Conservation (phyloP, 2,888 invertebrate species). For the Bursaphelenchus okinawaensis region DNA sequence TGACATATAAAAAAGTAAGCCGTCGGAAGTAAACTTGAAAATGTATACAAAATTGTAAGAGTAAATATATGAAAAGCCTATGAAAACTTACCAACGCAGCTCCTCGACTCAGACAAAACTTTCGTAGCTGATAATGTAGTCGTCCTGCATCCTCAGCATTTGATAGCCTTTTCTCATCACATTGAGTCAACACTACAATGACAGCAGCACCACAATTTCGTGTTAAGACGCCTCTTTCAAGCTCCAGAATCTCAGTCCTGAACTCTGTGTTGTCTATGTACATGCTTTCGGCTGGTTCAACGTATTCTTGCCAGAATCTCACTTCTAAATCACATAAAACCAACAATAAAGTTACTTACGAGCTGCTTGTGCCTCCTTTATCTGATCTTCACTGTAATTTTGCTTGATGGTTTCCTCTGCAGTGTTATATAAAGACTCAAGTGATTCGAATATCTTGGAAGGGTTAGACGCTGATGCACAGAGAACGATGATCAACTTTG, state of each 20-base stretch:
- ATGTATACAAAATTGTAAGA: too few relatives aligned
- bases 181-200: slow-evolving; percentile 52
- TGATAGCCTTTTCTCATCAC: slow-evolving; percentile 34
- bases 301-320: slow-evolving; percentile 55
- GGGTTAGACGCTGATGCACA: slow-evolving; percentile 49
- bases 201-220: slow-evolving; percentile 50
- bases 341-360: slow-evolving; percentile 33
- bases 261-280: slow-evolving; percentile 19
- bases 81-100: slow-evolving; percentile 43
- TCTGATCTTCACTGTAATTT: slow-evolving; percentile 36
- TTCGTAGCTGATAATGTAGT: slow-evolving; percentile 47
- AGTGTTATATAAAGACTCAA: slow-evolving; percentile 47
- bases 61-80: not conserved
- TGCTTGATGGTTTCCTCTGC: slow-evolving; percentile 37
- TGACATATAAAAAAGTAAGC: not conserved
- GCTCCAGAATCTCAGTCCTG: slow-evolving; percentile 38
- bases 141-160: slow-evolving; percentile 39
- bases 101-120: slow-evolving; percentile 47
- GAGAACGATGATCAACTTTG: slow-evolving; percentile 39
- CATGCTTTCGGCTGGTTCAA: slow-evolving; percentile 40
- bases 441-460: slow-evolving; percentile 33
- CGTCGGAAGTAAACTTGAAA: not conserved
- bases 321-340: slow-evolving; percentile 34
- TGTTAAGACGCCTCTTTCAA: slow-evolving; percentile 43
- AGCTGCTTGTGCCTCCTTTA: slow-evolving; percentile 37